phyloP scores from a whole-genome alignment of 2,797 vertebrate genomes.

The Limnodromus scolopaceus region DNA sequence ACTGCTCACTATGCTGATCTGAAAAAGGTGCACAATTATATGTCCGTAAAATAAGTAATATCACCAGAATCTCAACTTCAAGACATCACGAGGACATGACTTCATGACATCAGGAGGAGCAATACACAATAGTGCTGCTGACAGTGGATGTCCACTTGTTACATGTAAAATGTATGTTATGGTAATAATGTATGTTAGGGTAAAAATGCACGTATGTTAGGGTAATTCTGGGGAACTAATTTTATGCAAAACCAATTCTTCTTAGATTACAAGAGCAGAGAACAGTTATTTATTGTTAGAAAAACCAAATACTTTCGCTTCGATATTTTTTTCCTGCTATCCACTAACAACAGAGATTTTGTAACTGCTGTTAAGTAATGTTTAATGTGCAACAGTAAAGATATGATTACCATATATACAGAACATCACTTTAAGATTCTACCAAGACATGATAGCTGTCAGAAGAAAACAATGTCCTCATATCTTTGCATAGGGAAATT shows the following conservation, averaged over 20 bases:
- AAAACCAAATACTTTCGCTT: not conserved
- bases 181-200: not conserved
- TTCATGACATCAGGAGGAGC: not conserved
- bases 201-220: not conserved
- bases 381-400: not conserved
- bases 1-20: constrained; percentile 20
- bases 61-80: not conserved
- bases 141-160: not conserved
- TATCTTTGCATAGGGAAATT: not conserved
- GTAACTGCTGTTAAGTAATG: not conserved
- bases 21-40: constrained; percentile 18
- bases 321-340: not conserved
- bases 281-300: not conserved
- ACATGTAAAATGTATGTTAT: not conserved
- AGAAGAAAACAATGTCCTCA: not conserved
- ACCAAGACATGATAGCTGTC: not conserved
- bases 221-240: not conserved
- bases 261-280: constrained; percentile 4
- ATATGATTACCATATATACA: not conserved
- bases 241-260: not conserved
- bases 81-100: not conserved
- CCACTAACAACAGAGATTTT: not conserved
- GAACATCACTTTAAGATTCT: not conserved
- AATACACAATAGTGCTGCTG: not conserved
- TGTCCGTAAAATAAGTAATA: not conserved